Conservation (phyloP, 2,113 vertebrate species). For the Ammodytes marinus region DNA sequence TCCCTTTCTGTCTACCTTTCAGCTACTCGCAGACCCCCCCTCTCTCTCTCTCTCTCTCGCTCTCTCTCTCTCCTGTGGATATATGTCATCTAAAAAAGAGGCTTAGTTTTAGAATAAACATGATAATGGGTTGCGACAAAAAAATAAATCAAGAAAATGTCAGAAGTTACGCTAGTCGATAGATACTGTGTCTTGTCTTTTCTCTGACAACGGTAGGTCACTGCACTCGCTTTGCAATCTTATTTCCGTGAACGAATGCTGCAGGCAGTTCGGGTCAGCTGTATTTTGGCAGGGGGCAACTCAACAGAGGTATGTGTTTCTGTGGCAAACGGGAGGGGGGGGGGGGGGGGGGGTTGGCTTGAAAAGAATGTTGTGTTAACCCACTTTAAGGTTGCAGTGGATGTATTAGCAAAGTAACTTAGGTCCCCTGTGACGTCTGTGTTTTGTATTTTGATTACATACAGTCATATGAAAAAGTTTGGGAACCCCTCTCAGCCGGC, state of each 20-base stretch:
- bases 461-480: no score
- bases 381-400: neutral
- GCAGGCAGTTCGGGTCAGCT: constrained; percentile 27
- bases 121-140: constrained; percentile 39
- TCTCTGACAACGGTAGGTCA: constrained; percentile 35
- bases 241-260: constrained; percentile 19
- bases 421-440: neutral
- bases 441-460: neutral
- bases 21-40: no score
- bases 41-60: neutral
- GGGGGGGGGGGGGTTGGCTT: constrained; percentile 5
- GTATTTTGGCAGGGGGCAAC: constrained; percentile 21
- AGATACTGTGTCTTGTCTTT: constrained; percentile 19
- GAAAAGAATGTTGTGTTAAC: constrained; percentile 14
- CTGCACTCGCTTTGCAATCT: constrained; percentile 22
- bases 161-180: constrained; percentile 22
- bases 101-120: constrained; percentile 48
- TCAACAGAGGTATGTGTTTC: constrained; percentile 19
- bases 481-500: no score
- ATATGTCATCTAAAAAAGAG: constrained; percentile 36
- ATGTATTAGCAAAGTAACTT: constrained; percentile 1
- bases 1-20: neutral
- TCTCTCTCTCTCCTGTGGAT: constrained; percentile 12
- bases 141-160: constrained; percentile 35
- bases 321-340: neutral